Evolutionary conservation across 1,140 invertebrate genomes (phyloP).

Genomic region (Asobara japonica): DNA sequence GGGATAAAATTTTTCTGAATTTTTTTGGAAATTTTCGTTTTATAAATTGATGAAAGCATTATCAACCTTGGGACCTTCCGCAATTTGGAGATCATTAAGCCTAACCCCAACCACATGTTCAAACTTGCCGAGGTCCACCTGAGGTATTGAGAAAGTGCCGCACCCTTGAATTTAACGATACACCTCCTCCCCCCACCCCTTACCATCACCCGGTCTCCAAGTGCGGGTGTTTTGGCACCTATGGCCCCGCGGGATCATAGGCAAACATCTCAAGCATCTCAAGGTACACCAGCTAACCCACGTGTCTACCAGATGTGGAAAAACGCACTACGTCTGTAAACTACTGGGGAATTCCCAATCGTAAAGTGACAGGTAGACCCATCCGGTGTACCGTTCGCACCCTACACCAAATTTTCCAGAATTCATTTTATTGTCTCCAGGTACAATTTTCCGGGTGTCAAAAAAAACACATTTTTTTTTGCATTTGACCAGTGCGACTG

Average conservation of each 20-base stretch:
- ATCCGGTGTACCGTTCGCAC: background rate
- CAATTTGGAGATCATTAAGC: background rate
- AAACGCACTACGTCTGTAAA: background rate
- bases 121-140: background rate
- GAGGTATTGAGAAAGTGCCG: background rate
- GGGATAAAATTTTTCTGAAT: too few relatives aligned
- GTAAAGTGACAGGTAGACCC: background rate
- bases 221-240: background rate
- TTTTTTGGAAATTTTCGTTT: too few relatives aligned
- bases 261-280: conserved; percentile 1
- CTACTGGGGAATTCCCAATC: conserved; percentile 2
- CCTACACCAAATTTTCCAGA: background rate
- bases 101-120: background rate
- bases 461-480: background rate
- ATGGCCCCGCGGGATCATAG: background rate
- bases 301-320: background rate
- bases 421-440: background rate
- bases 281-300: background rate
- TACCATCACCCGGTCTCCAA: background rate
- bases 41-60: too few relatives aligned
- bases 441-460: background rate
- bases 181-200: background rate
- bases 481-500: background rate
- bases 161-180: conserved; percentile 4
- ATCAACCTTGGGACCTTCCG: too few relatives aligned